Percentiles rank a stretch among this genome's conserved stretches.
phyloP scores from a whole-genome alignment of 2,113 vertebrate species.

The Muntiacus reevesi region DNA sequence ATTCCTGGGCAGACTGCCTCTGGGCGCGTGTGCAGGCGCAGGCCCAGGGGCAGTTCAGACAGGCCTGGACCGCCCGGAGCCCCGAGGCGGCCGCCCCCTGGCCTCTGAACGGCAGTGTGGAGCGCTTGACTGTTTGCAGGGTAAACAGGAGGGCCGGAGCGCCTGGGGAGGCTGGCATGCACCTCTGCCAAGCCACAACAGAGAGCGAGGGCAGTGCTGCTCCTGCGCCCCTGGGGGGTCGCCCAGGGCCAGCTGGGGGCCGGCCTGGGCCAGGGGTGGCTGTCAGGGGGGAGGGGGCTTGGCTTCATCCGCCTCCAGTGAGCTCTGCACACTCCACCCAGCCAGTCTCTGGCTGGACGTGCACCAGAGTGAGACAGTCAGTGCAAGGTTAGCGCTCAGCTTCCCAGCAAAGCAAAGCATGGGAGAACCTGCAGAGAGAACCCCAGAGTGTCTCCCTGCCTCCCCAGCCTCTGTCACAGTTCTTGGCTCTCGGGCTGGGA shows the following conservation, averaged over 20 bases:
- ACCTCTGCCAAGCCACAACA: conserved; percentile 79
- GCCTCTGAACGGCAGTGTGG: conserved; percentile 79
- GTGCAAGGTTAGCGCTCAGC: background rate
- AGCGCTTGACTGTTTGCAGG: conserved; percentile 84
- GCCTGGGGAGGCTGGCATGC: conserved; percentile 64
- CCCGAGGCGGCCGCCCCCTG: conserved; percentile 75
- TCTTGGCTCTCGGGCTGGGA: background rate
- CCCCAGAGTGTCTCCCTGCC: background rate
- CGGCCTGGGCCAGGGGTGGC: conserved; percentile 47
- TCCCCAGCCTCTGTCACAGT: background rate
- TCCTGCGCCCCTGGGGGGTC: conserved; percentile 4
- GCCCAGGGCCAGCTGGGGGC: background rate
- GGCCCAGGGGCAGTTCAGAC: conserved; percentile 82
- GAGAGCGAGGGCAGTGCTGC: conserved; percentile 60
- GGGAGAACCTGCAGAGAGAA: background rate
- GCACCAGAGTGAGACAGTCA: background rate
- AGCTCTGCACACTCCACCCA: background rate
- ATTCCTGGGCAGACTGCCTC: conserved; percentile 82
- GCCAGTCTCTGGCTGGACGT: background rate
- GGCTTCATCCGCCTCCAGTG: background rate
- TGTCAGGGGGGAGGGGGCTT: conserved; percentile 50
- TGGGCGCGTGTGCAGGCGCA: conserved; percentile 75
- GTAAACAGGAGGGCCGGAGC: conserved; percentile 80
- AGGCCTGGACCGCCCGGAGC: conserved; percentile 81
- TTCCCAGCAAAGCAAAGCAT: background rate